These are phyloP conservation scores for Heliconius hortense DNA, from an alignment of 2,888 invertebrate genomes.

Conservation along the genomic window DNA sequence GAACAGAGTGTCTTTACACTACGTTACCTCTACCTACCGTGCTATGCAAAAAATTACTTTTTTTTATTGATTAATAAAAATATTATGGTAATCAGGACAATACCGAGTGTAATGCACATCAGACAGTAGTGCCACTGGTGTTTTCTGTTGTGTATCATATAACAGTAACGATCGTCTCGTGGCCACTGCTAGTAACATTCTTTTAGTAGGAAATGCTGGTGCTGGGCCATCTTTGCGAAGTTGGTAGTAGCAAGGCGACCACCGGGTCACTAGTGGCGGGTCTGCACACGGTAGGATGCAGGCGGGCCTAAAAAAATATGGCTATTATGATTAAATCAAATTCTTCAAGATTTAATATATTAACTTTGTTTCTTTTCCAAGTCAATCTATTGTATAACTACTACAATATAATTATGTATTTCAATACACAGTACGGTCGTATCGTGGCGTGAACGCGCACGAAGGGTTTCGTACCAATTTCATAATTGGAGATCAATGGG, in stretches of 20 bases:
- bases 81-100: too few species aligned
- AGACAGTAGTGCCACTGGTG: slow-evolving; percentile 66
- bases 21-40: neutral
- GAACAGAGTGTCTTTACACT: neutral
- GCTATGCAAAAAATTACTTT: neutral
- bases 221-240: slow-evolving; percentile 72
- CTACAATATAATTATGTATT: too few species aligned
- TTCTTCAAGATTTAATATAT: too few species aligned
- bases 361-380: too few species aligned
- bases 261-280: slow-evolving; percentile 80
- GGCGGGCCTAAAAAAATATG: slow-evolving; percentile 83
- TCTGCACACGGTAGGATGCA: slow-evolving; percentile 88
- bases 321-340: too few species aligned
- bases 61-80: too few species aligned
- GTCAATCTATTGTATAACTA: too few species aligned
- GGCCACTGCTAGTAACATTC: slow-evolving; percentile 95
- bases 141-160: slow-evolving; percentile 73
- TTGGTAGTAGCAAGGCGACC: slow-evolving; percentile 69
- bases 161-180: slow-evolving; percentile 90
- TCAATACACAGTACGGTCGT: too few species aligned
- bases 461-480: too few species aligned
- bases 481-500: too few species aligned
- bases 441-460: too few species aligned
- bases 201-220: slow-evolving; percentile 84
- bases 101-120: slow-evolving; percentile 75